Evolutionary conservation across 2,888 invertebrate genomes (phyloP), one percentile per base, ranked within the genome.

Genomic region (Drymonia ruficornis): DNA sequence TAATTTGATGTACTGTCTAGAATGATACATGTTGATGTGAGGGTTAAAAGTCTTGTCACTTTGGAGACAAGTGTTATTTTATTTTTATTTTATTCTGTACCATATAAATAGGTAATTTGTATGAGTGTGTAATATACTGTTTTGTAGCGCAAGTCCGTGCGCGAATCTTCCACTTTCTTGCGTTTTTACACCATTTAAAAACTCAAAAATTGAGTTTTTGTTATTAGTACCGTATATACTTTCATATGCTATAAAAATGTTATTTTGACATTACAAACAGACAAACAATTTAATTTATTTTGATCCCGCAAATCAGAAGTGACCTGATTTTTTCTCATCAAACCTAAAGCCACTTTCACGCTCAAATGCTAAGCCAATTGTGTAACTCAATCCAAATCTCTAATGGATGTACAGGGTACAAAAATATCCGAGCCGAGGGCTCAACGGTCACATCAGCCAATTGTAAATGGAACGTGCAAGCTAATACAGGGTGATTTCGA

Each of bases 331-430:
- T 16, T 28, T 45, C 28, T 28, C 45, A 15, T 45, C 28, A 15
- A 45, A 45, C 13, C 18, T 34, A 34, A 47, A 18, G 15, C 46
- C 28, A 28, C 28, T 23, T 38, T 40, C 16, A 38, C 56, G 16
- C 46, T 31, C 34, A 50, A 56, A 61, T 54, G 29, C 44, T 46
- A n/a, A 44, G 31, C 31, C 56, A 58, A 49, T 59, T 58, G 40
- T 64, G 49, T 57, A 61, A 56, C 52, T 51, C 57, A 50, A 54
- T 48, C n/a, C 54, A 31, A 60, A 60, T 59, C 46, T 45, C 48
- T 65, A 66, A 66, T 68, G 55, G 59, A 59, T 68, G 59, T 55
- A 56, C 64, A 53, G 47, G 46, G 59, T 58, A 59, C 47, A 69
- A 67, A 69, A 61, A 71, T 71, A 69, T 40, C 56, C 49, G 47